Conservation (phyloP, 2,113 vertebrate species). For the Ascaphus truei region DNA sequence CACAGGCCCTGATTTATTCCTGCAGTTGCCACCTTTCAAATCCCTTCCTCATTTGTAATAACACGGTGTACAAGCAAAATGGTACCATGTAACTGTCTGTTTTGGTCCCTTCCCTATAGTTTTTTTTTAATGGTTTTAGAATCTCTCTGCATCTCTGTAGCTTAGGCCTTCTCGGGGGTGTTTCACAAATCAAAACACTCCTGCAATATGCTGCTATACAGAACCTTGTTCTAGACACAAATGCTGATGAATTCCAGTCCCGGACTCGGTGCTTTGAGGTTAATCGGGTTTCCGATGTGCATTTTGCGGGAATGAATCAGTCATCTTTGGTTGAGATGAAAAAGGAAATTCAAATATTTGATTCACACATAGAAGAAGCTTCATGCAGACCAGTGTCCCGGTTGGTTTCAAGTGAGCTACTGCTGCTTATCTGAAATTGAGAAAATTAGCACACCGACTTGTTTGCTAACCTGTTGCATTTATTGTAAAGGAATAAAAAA, state of each 20-base stretch:
- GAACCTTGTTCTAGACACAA: neutral
- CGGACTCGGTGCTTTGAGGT: slow-evolving; percentile 8
- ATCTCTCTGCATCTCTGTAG: neutral
- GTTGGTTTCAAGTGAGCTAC: neutral
- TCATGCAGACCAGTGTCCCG: neutral
- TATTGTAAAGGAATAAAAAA: slow-evolving; percentile 18
- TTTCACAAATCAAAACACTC: neutral
- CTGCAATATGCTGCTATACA: neutral
- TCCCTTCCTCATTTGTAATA: neutral
- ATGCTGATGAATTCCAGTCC: neutral
- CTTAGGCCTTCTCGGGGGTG: neutral
- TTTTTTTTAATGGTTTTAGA: slow-evolving; percentile 7
- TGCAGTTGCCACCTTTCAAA: slow-evolving; percentile 7
- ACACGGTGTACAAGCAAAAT: neutral
- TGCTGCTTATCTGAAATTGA: neutral
- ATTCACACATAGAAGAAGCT: neutral
- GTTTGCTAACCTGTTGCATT: neutral
- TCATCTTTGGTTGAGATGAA: neutral
- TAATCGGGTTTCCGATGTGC: slow-evolving; percentile 1
- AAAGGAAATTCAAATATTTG: slow-evolving; percentile 27
- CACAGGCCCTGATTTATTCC: slow-evolving; percentile 1
- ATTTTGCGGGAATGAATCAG: slow-evolving; percentile 24
- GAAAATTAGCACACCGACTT: neutral
- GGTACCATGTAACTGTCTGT: neutral
- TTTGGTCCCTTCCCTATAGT: neutral